Percentiles rank a stretch among this genome's conserved stretches.
Conservation (phyloP, 2,797 vertebrate genomes). For the Delichon dasypus region DNA sequence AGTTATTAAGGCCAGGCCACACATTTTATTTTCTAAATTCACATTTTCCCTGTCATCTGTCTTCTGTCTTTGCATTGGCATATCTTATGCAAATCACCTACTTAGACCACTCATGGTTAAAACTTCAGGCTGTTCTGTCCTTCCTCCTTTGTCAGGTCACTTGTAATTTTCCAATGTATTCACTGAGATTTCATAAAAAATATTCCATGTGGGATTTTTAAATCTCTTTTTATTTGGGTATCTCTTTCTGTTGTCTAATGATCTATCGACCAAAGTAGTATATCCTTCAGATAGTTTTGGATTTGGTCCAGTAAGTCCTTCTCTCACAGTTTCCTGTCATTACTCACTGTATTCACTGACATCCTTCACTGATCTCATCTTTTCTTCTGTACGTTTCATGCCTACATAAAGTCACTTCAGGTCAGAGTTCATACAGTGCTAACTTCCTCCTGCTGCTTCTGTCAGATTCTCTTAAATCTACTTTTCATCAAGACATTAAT, state of each 20-base stretch:
- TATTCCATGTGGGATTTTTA: neutral
- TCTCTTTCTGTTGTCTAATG: neutral
- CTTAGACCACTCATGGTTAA: neutral
- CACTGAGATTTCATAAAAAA: neutral
- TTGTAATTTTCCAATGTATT: neutral
- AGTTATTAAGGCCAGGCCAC: slow-evolving; percentile 12
- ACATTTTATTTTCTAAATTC: slow-evolving; percentile 12
- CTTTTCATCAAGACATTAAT: slow-evolving; percentile 23
- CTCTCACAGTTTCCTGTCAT: slow-evolving; percentile 24
- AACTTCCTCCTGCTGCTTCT: slow-evolving; percentile 21
- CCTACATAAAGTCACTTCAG: slow-evolving; percentile 17
- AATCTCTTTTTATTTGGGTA: neutral
- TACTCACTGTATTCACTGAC: slow-evolving; percentile 4
- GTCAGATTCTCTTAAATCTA: slow-evolving; percentile 29
- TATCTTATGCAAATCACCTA: neutral
- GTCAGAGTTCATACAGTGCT: slow-evolving; percentile 28
- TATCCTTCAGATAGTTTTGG: slow-evolving; percentile 17
- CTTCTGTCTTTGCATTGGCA: neutral
- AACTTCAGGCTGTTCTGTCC: neutral
- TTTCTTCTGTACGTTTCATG: slow-evolving; percentile 13
- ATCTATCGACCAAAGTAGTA: neutral
- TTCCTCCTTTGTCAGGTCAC: neutral
- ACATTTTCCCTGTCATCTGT: neutral
- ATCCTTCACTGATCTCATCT: slow-evolving; percentile 54
- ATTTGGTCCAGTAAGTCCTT: slow-evolving; percentile 26